Percentiles rank a stretch among this genome's conserved stretches.
phyloP scores from a whole-genome alignment of 2,113 vertebrate genomes.

The Forbesichthys agassizii region DNA sequence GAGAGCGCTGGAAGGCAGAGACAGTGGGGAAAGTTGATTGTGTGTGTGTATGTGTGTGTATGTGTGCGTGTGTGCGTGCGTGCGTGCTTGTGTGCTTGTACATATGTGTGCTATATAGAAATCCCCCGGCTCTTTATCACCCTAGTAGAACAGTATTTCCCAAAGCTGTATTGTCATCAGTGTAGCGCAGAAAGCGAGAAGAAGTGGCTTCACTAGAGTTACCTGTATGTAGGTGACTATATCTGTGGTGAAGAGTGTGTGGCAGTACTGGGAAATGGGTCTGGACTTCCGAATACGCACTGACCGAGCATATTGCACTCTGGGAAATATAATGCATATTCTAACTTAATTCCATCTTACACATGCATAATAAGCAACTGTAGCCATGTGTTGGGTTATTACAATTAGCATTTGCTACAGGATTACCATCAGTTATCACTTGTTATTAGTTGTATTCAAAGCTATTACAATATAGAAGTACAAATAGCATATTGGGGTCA shows the following conservation, averaged over 20 bases:
- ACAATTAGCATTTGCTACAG: too few relatives aligned
- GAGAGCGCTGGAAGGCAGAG: background rate
- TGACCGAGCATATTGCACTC: constrained; percentile 76
- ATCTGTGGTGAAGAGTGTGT: constrained; percentile 86
- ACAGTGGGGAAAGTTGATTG: background rate
- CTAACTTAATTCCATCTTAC: constrained; percentile 33
- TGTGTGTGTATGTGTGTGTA: background rate
- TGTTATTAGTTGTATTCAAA: too few relatives aligned
- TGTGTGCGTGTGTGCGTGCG: background rate
- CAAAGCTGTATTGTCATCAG: constrained; percentile 32
- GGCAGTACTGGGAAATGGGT: constrained; percentile 81
- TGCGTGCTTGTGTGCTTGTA: background rate
- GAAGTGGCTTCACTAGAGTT: constrained; percentile 48
- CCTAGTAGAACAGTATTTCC: constrained; percentile 25
- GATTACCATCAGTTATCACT: too few relatives aligned
- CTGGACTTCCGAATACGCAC: constrained; percentile 76
- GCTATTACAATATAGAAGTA: too few relatives aligned
- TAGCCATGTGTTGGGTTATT: constrained; percentile 1
- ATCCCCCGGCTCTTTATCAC: constrained; percentile 22
- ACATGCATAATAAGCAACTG: background rate
- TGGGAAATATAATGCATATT: constrained; percentile 75
- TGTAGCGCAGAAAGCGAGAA: constrained; percentile 31
- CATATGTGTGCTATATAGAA: constrained; percentile 20
- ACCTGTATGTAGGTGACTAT: constrained; percentile 85
- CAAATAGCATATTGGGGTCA: too few relatives aligned